Evolutionary conservation across 92 coral and sea anemone genomes (phyloP).

Genomic region (Metridium senile): DNA sequence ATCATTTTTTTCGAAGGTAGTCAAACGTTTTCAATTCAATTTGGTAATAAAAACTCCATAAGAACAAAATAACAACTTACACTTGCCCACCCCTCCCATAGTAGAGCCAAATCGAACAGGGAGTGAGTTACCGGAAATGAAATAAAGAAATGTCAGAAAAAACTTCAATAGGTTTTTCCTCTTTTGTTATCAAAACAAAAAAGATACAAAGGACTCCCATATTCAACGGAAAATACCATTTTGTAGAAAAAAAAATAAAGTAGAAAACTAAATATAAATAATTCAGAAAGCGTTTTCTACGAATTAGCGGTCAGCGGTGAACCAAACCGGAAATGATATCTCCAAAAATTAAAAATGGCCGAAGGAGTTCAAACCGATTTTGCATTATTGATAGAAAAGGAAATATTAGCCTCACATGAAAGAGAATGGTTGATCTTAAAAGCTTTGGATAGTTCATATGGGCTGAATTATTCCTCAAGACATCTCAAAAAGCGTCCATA

Average conservation of each 20-base stretch:
- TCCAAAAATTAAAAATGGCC: slow-evolving; percentile 10
- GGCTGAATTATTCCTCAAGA: slow-evolving; percentile 19
- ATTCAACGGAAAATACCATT: background rate
- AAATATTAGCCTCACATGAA: slow-evolving; percentile 45
- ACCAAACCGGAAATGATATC: slow-evolving; percentile 3
- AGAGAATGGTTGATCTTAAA: slow-evolving; percentile 58
- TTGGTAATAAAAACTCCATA: background rate
- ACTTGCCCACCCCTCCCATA: slow-evolving; percentile 1
- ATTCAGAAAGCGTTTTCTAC: background rate
- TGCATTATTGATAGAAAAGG: slow-evolving; percentile 57
- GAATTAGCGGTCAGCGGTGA: background rate
- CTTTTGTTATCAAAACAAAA: background rate
- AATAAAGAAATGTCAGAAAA: background rate
- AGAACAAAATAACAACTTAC: background rate
- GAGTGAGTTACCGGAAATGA: slow-evolving; percentile 38
- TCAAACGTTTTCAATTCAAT: too few species aligned
- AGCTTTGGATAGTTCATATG: slow-evolving; percentile 51
- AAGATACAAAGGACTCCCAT: background rate
- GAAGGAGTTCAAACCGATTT: slow-evolving; percentile 28
- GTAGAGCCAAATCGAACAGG: background rate
- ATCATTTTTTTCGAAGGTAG: too few species aligned
- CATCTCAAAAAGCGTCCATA: slow-evolving; percentile 17
- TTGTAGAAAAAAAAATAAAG: background rate
- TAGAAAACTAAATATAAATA: background rate
- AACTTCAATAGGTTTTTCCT: background rate